phyloP scores from a whole-genome alignment of 1,140 invertebrate species.

The Pseudomyrmex flavicornis region DNA sequence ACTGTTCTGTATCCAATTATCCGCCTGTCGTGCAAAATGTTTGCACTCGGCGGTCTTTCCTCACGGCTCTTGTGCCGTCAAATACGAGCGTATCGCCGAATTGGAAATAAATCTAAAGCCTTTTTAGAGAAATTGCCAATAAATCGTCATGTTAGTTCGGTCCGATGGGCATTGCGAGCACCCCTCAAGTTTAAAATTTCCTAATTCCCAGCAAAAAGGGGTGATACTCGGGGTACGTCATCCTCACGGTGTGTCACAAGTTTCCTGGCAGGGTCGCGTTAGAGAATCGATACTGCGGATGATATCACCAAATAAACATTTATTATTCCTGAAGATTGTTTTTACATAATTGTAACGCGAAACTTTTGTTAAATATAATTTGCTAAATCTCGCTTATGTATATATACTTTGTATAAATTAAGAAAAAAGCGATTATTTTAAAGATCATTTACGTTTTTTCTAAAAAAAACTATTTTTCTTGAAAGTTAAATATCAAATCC shows the following conservation, averaged over 20 bases:
- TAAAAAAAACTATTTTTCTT: background rate
- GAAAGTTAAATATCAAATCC: background rate
- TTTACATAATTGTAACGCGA: background rate
- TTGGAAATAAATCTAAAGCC: slow-evolving; percentile 82
- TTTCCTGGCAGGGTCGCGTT: slow-evolving; percentile 42
- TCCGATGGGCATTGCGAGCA: slow-evolving; percentile 75
- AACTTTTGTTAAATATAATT: too few species aligned
- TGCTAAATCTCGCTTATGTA: too few species aligned
- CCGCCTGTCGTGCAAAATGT: slow-evolving; percentile 26
- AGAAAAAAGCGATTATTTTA: background rate
- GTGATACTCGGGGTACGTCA: slow-evolving; percentile 62
- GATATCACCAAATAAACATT: slow-evolving; percentile 64
- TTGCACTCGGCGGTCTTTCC: slow-evolving; percentile 39
- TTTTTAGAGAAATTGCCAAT: slow-evolving; percentile 84
- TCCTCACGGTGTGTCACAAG: slow-evolving; percentile 65
- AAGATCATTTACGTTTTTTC: background rate
- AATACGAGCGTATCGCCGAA: slow-evolving; percentile 64
- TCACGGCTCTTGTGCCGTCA: slow-evolving; percentile 9
- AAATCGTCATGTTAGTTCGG: slow-evolving; percentile 81
- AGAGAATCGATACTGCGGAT: slow-evolving; percentile 77
- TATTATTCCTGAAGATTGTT: background rate
- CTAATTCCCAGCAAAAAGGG: slow-evolving; percentile 82
- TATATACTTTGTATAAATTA: background rate
- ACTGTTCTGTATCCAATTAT: slow-evolving; percentile 67
- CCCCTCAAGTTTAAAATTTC: slow-evolving; percentile 82